phyloP scores from a whole-genome alignment of 2,113 vertebrate genomes.

The Coptodon rendalli region DNA sequence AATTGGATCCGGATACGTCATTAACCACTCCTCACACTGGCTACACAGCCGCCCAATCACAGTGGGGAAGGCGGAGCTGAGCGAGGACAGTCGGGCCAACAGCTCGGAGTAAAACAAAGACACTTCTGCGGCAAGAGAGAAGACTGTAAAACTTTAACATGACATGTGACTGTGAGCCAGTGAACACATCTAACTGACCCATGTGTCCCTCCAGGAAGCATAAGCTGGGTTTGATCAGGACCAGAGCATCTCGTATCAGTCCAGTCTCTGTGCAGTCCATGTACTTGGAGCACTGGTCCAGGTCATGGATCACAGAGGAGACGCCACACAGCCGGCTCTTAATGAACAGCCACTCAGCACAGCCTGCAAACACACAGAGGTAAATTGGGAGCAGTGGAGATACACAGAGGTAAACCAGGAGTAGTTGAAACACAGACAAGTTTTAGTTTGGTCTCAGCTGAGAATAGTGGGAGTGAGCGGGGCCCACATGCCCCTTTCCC shows the following conservation, averaged over 20 bases:
- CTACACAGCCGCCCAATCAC: constrained; percentile 72
- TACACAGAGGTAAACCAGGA: not conserved
- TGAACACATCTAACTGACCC: constrained; percentile 49
- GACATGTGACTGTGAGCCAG: not conserved
- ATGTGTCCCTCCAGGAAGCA: constrained; percentile 57
- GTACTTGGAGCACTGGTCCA: constrained; percentile 64
- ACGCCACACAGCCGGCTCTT: constrained; percentile 66
- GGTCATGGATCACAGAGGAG: constrained; percentile 68
- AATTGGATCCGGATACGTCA: constrained; percentile 56
- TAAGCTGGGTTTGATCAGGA: constrained; percentile 69
- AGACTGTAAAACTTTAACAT: not conserved
- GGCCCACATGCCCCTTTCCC: not conserved
- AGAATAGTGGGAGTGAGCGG: not conserved
- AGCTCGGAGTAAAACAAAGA: constrained; percentile 70
- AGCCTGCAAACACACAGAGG: constrained; percentile 59
- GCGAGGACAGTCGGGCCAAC: constrained; percentile 67
- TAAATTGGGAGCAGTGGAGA: not conserved
- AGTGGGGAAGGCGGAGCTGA: constrained; percentile 42
- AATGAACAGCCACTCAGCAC: constrained; percentile 77
- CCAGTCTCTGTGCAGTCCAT: constrained; percentile 64
- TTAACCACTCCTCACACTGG: constrained; percentile 71
- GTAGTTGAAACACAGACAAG: not conserved
- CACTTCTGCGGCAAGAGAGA: constrained; percentile 46
- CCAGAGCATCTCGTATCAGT: constrained; percentile 70
- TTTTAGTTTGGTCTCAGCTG: not conserved